phyloP scores from a whole-genome alignment of 2,113 vertebrate species.

The Salvelinus sp. region DNA sequence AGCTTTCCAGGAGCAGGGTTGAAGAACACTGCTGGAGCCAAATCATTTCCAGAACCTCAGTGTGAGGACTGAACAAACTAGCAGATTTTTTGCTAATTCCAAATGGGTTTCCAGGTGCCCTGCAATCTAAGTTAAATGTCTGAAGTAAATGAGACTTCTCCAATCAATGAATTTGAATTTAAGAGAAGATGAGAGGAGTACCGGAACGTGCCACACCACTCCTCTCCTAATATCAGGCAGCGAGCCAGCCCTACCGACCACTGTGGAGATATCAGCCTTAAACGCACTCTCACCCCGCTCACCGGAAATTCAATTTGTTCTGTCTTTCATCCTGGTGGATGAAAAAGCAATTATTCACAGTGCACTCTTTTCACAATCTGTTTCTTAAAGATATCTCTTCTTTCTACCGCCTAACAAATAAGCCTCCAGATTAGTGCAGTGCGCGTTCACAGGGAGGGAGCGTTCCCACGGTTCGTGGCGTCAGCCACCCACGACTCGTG shows the following conservation, averaged over 20 bases:
- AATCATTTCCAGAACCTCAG: slow-evolving; percentile 4
- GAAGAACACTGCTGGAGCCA: not conserved
- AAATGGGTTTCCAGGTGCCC: slow-evolving; percentile 43
- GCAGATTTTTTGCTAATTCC: slow-evolving; percentile 41
- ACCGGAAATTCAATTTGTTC: slow-evolving; percentile 78
- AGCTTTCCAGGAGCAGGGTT: not conserved
- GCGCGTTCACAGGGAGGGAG: slow-evolving; percentile 46
- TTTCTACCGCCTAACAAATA: slow-evolving; percentile 59
- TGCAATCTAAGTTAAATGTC: slow-evolving; percentile 59
- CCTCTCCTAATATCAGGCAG: slow-evolving; percentile 60
- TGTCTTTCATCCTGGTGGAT: slow-evolving; percentile 63
- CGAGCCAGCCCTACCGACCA: slow-evolving; percentile 49
- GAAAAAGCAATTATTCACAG: slow-evolving; percentile 79
- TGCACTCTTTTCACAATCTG: slow-evolving; percentile 71
- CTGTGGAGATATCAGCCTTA: slow-evolving; percentile 68
- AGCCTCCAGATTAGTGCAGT: slow-evolving; percentile 63
- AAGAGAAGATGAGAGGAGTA: slow-evolving; percentile 27
- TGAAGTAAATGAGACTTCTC: slow-evolving; percentile 64
- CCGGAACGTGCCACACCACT: slow-evolving; percentile 30
- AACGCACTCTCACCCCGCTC: slow-evolving; percentile 65
- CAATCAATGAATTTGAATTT: slow-evolving; percentile 61
- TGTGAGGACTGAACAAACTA: slow-evolving; percentile 42
- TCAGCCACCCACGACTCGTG: not conserved
- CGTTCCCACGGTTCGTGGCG: not conserved
- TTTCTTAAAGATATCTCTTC: slow-evolving; percentile 73